Conservation (phyloP, 2,888 invertebrate species). For the Drosophila infuscata region DNA sequence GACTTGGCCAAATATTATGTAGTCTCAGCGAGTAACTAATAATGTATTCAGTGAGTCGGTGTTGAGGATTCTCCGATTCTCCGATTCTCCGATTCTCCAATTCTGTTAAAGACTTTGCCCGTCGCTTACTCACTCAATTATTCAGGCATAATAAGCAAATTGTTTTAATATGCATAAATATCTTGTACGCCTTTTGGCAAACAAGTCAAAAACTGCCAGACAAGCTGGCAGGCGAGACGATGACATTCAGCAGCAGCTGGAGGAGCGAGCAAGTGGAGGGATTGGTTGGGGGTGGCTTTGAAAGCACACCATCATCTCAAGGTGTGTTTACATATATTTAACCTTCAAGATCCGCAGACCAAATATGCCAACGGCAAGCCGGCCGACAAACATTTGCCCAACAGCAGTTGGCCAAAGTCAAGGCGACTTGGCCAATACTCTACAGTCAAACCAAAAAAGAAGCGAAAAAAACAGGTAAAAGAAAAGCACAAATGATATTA, state of each 20-base stretch:
- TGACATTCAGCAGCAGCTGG: neutral
- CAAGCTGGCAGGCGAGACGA: slow-evolving; percentile 46
- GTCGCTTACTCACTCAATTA: slow-evolving; percentile 72
- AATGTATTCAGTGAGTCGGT: slow-evolving; percentile 10
- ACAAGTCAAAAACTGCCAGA: slow-evolving; percentile 74
- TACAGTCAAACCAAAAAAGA: slow-evolving; percentile 7
- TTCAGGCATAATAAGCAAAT: slow-evolving; percentile 81
- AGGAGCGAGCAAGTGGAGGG: too few relatives aligned
- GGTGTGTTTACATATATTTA: slow-evolving; percentile 78
- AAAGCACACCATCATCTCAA: slow-evolving; percentile 57
- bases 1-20: slow-evolving; percentile 64
- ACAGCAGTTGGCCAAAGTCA: neutral
- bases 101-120: slow-evolving; percentile 14
- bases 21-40: slow-evolving; percentile 55
- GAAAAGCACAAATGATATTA: neutral
- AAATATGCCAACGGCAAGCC: slow-evolving; percentile 68
- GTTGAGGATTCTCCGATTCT: neutral
- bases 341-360: slow-evolving; percentile 76
- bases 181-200: slow-evolving; percentile 81
- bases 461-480: neutral
- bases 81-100: neutral
- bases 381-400: slow-evolving; percentile 53
- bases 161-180: slow-evolving; percentile 82
- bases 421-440: slow-evolving; percentile 45
- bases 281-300: neutral